Conservation (phyloP, 2,113 vertebrate genomes). For the Indri indri region DNA sequence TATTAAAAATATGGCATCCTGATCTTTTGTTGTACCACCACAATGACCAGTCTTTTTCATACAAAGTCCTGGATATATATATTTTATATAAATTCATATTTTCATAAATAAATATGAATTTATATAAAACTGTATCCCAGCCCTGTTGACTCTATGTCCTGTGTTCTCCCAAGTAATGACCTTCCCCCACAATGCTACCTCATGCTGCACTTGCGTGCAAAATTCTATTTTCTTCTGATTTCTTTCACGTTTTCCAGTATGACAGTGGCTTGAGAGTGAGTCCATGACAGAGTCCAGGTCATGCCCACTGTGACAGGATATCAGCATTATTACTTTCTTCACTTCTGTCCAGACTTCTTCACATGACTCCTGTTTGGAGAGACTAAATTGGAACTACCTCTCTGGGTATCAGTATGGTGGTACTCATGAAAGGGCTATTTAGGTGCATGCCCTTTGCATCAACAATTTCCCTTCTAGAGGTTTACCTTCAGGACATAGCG, state of each 20-base stretch:
- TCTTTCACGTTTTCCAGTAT: neutral
- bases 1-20: too few species aligned
- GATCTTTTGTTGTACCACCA: too few species aligned
- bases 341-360: neutral
- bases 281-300: neutral
- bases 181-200: neutral
- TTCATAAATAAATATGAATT: neutral
- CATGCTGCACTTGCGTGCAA: neutral
- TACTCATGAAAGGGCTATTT: neutral
- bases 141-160: neutral
- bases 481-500: neutral
- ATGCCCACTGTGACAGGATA: neutral
- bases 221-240: neutral
- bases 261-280: neutral
- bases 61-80: too few species aligned
- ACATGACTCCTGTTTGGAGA: neutral
- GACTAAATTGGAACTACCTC: neutral
- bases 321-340: neutral
- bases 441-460: neutral
- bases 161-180: neutral
- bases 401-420: neutral
- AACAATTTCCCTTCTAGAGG: neutral
- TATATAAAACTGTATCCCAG: neutral
- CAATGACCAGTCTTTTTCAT: too few species aligned
- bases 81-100: too few species aligned